A percentile compares a stretch with the other conserved stretches of the same genome.
These are phyloP conservation scores for Rhopilema esculentum DNA, from an alignment of 30 jellyfish, hydroid and myxozoan genomes.

Conservation along the genomic window DNA sequence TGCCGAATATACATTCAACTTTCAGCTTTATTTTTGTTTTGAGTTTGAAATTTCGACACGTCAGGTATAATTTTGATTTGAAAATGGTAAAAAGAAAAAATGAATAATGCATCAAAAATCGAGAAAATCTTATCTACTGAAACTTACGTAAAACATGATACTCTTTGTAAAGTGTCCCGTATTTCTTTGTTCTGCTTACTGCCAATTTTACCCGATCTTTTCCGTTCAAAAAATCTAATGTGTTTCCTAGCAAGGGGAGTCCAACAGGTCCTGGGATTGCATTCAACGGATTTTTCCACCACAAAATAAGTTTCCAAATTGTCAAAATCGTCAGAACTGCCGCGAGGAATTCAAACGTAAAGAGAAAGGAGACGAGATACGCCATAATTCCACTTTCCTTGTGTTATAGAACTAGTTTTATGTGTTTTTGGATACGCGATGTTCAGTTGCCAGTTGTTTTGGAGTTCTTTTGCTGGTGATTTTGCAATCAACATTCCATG, in stretches of 20 bases:
- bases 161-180: slow-evolving; percentile 41
- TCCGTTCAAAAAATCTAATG: slow-evolving; percentile 13
- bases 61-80: too few species aligned
- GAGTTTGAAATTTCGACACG: too few species aligned
- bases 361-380: neutral
- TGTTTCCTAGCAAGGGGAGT: slow-evolving; percentile 44
- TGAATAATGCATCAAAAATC: too few species aligned
- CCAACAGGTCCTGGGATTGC: slow-evolving; percentile 59
- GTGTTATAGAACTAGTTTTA: neutral
- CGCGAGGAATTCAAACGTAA: neutral
- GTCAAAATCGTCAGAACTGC: neutral
- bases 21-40: neutral
- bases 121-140: too few species aligned
- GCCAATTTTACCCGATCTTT: slow-evolving; percentile 23
- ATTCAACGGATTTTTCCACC: slow-evolving; percentile 48
- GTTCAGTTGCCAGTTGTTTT: too few species aligned
- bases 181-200: slow-evolving; percentile 34
- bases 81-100: too few species aligned
- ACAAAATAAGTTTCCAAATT: neutral
- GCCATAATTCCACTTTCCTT: neutral
- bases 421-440: too few species aligned
- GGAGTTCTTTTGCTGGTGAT: too few species aligned
- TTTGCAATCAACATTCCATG: too few species aligned
- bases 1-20: too few species aligned
- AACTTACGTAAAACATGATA: slow-evolving; percentile 43